phyloP scores from a whole-genome alignment of 2,888 invertebrate genomes.

The Stenotaenia linearis region DNA sequence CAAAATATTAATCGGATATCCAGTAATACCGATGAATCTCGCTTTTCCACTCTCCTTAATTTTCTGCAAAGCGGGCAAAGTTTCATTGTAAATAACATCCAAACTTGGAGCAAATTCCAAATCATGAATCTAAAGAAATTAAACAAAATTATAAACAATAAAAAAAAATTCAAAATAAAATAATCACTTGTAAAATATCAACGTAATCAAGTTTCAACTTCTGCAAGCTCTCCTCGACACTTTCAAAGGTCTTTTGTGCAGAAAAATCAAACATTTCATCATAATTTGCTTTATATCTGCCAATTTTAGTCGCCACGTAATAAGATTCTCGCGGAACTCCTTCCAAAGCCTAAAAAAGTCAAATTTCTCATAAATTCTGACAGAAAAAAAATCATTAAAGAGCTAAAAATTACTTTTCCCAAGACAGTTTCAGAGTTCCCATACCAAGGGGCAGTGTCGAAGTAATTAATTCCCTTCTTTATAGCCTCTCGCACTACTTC shows the following conservation, averaged over 20 bases:
- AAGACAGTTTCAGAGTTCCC: constrained; percentile 74
- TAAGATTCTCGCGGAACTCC: constrained; percentile 73
- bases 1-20: constrained; percentile 70
- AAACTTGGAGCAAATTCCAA: constrained; percentile 74
- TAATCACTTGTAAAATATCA: constrained; percentile 77
- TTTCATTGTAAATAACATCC: constrained; percentile 73
- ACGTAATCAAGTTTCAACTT: constrained; percentile 72
- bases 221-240: constrained; percentile 68
- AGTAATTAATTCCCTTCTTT: constrained; percentile 76
- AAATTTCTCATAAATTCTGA: not conserved
- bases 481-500: constrained; percentile 65
- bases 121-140: constrained; percentile 71
- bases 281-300: constrained; percentile 67
- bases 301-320: constrained; percentile 85
- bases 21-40: constrained; percentile 74
- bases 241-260: constrained; percentile 62
- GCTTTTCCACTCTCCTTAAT: constrained; percentile 63
- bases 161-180: constrained; percentile 32
- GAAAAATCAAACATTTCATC: constrained; percentile 82
- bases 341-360: constrained; percentile 58
- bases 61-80: constrained; percentile 71
- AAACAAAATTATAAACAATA: constrained; percentile 31
- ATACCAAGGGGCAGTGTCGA: constrained; percentile 90
- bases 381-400: too few species aligned
- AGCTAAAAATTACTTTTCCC: constrained; percentile 62